Evolutionary conservation across 2,888 invertebrate species (phyloP), one percentile per base, ranked within the genome.

Genomic region (Laspeyria flexula): DNA sequence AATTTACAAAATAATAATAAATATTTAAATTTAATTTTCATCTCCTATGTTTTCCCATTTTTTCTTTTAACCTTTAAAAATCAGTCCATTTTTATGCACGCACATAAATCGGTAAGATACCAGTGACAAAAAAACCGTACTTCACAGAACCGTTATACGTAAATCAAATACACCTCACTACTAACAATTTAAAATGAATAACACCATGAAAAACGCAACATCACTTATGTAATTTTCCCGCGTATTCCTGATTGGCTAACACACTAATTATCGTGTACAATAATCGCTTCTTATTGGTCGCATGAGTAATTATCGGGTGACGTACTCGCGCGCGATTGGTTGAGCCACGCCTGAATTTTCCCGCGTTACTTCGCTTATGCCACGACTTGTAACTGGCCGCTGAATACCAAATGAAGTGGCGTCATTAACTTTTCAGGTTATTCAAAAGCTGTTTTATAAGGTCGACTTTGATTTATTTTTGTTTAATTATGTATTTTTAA

Each of bases 341-440:
- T 40, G 67, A 47, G 45, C 79, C 79, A 77, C 87, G 86, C 89
- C 90, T 70, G 50, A 65, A 67, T 75, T 79, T 83, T 86, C 80
- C 81, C 83, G 73, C 48, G 68, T 63, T 57, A 58, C 55, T 43
- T 45, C 41, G 64, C 80, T 82, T 82, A 82, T 82, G 80, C 73
- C 82, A 84, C 71, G 57, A 62, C 56, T 55, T 76, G 82, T 86
- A 88, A 86, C 82, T 74, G 72, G 70, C 50, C 65, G 69, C 47
- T 88, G 81, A 86, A 89, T 88, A 71, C 63, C 82, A 90, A 80
- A 90, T 85, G 84, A 83, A 83, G 79, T 79, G 81, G 80, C 83
- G 5, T n/a, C n/a, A 89, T 89, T 88, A 87, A 59, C 45, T 54
- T 63, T 65, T 65, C 64, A 66, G 63, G 59, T 58, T 55, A 43